Evolutionary conservation across 2,797 vertebrate genomes (phyloP).

Genomic region (Toxotes lorentzi): DNA sequence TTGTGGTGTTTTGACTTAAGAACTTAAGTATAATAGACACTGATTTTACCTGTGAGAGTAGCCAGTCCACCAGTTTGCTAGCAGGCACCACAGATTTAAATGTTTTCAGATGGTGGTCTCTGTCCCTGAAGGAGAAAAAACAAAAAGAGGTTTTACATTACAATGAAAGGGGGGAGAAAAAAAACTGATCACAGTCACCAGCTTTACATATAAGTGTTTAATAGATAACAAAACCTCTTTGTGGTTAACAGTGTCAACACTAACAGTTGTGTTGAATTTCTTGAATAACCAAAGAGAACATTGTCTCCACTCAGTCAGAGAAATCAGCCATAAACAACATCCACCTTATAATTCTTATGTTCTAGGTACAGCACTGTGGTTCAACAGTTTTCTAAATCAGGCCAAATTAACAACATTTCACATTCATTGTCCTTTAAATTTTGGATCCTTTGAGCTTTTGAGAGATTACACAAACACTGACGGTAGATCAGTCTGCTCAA

Average conservation of each 20-base stretch:
- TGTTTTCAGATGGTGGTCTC: constrained; percentile 96
- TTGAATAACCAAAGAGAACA: background rate
- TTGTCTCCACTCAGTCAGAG: background rate
- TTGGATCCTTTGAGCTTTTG: constrained; percentile 8
- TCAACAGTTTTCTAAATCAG: background rate
- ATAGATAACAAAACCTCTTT: constrained; percentile 9
- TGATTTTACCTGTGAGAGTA: constrained; percentile 92
- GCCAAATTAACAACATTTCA: background rate
- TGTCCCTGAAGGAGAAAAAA: constrained; percentile 85
- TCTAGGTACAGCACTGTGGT: background rate
- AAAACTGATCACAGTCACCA: background rate
- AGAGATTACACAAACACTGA: background rate
- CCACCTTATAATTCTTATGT: background rate
- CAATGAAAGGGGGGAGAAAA: background rate
- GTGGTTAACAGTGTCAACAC: constrained; percentile 16
- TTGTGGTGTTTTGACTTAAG: background rate
- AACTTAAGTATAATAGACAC: background rate
- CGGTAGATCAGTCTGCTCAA: background rate
- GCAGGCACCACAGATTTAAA: constrained; percentile 97
- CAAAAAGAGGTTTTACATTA: constrained; percentile 17
- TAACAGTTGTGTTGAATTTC: background rate
- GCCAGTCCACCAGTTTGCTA: constrained; percentile 96
- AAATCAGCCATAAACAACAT: constrained; percentile 1
- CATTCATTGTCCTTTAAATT: background rate
- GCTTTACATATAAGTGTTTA: background rate